Base-by-base conservation (phyloP, 1,140 invertebrate genomes). In the Cydia strobilella region DNA sequence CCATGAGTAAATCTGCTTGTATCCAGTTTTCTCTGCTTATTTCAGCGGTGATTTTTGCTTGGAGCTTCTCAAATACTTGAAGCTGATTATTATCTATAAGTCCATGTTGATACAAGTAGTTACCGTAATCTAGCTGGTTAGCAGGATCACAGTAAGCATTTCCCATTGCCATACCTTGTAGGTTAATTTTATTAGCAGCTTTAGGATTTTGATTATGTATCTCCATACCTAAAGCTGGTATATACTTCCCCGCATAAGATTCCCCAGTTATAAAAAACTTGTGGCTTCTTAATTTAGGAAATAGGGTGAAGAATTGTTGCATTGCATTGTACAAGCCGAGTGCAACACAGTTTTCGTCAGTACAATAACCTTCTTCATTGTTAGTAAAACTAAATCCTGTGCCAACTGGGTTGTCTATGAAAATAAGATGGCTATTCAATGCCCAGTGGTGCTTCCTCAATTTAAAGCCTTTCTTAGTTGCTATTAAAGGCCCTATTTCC, bases 221-320 rank as follows among this genome's bases (percentile, higher is more conserved):
- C 35, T 95, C 95, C 85, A 96, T 94, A 1, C 94, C 94, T 45
- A 97, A 90, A 1, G 96, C 95, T 20, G 97, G 96, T 2, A 97
- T 95, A 89, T 97, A 97, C 84, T 96, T 96, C n/a, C 97, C 97
- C 15, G 94, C 97, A 90, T 97, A 98, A 3, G 97, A 97, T 92
- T 98, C 97, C 13, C 97, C 97, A 72, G 95, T 95, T 1, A 98
- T 94, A 85, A 94, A 97, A 79, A 97, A 96, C 12, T 95, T 93
- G 90, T 96, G 96, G 0, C 85, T 80, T 80, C 93, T 93, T n/a
- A 96, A 89, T 65, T 96, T 88, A 1, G 95, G 95, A 82, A 97
- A 97, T 13, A 97, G 76, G 31, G 92, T 88, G 80, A 96, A 96
- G 81, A 97, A 97, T 83, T 97, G 96, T 5, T 93, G 80, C 15